Evolutionary conservation across 2,888 invertebrate genomes (phyloP), one percentile per base, ranked within the genome.

Genomic region (Lymantria monacha): DNA sequence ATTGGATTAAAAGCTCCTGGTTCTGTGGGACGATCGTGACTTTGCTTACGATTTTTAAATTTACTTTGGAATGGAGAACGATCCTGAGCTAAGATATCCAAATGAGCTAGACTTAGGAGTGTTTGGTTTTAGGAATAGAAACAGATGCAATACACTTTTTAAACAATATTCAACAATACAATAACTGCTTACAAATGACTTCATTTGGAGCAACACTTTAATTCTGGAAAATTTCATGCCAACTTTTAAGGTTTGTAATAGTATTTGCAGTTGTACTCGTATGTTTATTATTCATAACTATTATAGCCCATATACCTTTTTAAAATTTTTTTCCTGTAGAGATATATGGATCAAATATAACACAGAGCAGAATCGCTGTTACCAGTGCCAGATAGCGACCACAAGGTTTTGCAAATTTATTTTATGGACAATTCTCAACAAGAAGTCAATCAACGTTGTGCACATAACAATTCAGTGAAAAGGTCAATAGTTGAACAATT

Each of bases 131-230:
- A 30, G 68, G 66, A 61, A 70, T 45, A 33, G 63, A 59, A 51
- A 49, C 53, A 53, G 65, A 68, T 63, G 69, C 66, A 14, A 65
- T 37, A 52, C 63, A 66, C 49, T 67, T 71, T 55, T 65, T 72
- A 56, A 59, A 56, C 10, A n/a, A 68, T 51, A 70, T 69, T 31
- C 69, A 69, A 48, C 51, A 70, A 66, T 71, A 68, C 42, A 70
- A 69, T 12, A 61, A 63, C 37, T 69, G 66, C 53, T 71, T 72
- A 46, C 66, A 70, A 61, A 72, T 72, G 66, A 71, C 71, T 9
- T 70, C 66, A 47, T 74, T 71, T 69, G 65, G 69, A 0, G 62
- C 69, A 57, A 66, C 62, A 54, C 53, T 69, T 14, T 42, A 14
- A 22, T 63, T 50, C 57, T 40, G 54, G 45, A 40, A 43, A 49